phyloP scores from a whole-genome alignment of 2,888 invertebrate genomes.

The Tenthredo scrophulariae region DNA sequence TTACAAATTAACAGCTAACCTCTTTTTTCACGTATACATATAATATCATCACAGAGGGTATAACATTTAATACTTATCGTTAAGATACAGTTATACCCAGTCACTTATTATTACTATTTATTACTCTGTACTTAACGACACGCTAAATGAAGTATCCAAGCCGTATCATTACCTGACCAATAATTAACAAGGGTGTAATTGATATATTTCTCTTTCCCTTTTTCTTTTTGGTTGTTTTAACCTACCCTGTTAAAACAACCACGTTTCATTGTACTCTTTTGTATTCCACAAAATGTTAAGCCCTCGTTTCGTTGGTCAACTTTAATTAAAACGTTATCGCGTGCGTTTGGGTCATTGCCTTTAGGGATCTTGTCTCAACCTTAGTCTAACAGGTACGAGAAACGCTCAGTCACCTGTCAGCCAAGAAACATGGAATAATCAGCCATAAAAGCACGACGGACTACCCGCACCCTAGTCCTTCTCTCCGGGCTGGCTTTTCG shows the following conservation, averaged over 20 bases:
- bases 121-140: not conserved
- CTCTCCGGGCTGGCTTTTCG: conserved; percentile 1
- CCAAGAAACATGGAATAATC: conserved; percentile 38
- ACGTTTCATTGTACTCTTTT: not conserved
- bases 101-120: conserved; percentile 12
- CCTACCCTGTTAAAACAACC: not conserved
- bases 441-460: conserved; percentile 25
- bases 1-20: conserved; percentile 6
- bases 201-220: not conserved
- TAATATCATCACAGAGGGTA: not conserved
- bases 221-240: not conserved
- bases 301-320: conserved; percentile 22
- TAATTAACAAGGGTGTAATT: conserved; percentile 4
- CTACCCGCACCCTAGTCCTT: not conserved
- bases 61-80: not conserved
- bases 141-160: conserved; percentile 16
- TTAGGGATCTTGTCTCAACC: conserved; percentile 20
- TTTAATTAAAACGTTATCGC: conserved; percentile 51
- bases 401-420: conserved; percentile 32
- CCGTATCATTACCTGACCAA: not conserved
- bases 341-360: conserved; percentile 45
- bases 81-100: not conserved
- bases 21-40: too few relatives aligned
- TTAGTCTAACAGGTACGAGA: conserved; percentile 27
- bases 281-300: not conserved